These are phyloP conservation scores for Palythoa grandiflora DNA, from an alignment of 92 coral and sea anemone genomes.

Conservation along the genomic window DNA sequence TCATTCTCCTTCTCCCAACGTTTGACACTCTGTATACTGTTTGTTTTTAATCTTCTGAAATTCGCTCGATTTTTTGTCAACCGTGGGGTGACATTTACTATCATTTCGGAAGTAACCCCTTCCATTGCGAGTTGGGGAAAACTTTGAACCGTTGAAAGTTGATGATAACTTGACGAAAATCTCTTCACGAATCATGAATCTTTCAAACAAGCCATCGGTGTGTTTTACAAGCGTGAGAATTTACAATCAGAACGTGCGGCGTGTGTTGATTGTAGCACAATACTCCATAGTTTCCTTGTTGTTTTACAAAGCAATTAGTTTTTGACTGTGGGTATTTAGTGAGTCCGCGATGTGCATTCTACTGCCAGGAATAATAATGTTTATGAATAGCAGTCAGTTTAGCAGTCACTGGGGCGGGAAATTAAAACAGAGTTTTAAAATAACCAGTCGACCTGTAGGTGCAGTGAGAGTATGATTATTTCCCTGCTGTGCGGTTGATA, in stretches of 20 bases:
- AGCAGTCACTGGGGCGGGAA: conserved; percentile 47
- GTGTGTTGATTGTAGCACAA: not conserved
- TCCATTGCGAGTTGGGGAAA: conserved; percentile 46
- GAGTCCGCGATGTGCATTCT: conserved; percentile 47
- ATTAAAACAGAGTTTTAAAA: conserved; percentile 40
- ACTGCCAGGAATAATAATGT: conserved; percentile 43
- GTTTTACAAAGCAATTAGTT: conserved; percentile 47
- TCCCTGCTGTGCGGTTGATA: conserved; percentile 56
- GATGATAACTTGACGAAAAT: conserved; percentile 36
- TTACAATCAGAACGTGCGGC: not conserved
- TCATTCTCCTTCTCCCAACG: conserved; percentile 99
- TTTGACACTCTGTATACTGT: conserved; percentile 89
- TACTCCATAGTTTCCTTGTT: conserved; percentile 47
- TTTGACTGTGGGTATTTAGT: conserved; percentile 43
- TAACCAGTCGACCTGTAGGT: conserved; percentile 28
- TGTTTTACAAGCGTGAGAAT: conserved; percentile 36
- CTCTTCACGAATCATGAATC: conserved; percentile 47
- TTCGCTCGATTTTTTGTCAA: conserved; percentile 82
- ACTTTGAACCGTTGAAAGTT: conserved; percentile 36
- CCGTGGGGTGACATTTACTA: conserved; percentile 70
- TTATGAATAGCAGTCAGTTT: conserved; percentile 34
- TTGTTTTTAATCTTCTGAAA: conserved; percentile 93
- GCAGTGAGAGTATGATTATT: conserved; percentile 32
- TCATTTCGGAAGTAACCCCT: conserved; percentile 56
- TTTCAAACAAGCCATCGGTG: conserved; percentile 28